A percentile compares a stretch with the other conserved stretches of the same genome.
Evolutionary conservation across 2,113 vertebrate genomes (phyloP).

Genomic region (Himantopus leucocephalus): DNA sequence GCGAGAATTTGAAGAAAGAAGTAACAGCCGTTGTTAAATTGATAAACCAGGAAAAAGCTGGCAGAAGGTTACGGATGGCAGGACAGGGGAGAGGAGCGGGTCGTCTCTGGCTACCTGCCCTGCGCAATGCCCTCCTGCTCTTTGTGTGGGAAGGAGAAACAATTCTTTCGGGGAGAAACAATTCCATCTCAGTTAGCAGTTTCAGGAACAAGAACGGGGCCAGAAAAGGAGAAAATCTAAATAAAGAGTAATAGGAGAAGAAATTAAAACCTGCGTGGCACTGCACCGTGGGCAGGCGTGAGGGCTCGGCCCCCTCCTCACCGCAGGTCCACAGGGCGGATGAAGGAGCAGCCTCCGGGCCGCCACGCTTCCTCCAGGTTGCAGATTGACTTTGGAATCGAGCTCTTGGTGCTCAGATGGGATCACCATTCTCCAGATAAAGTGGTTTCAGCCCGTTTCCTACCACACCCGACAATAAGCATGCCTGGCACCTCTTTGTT

Average conservation of each 20-base stretch:
- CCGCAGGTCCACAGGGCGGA: fast-evolving
- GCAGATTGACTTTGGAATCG: background rate
- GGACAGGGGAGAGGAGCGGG: background rate
- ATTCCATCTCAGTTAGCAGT: background rate
- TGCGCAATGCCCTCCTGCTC: background rate
- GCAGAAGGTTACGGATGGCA: background rate
- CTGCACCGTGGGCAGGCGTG: background rate
- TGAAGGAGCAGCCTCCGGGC: background rate
- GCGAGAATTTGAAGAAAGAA: background rate
- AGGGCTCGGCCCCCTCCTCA: background rate
- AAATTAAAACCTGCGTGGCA: background rate
- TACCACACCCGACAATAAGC: background rate
- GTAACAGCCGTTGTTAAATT: fast-evolving
- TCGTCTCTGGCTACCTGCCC: background rate
- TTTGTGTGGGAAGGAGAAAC: background rate
- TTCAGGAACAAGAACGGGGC: background rate
- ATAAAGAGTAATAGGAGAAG: background rate
- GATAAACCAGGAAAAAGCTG: background rate
- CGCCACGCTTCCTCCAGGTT: background rate
- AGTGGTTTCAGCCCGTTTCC: background rate
- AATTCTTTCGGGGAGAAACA: background rate
- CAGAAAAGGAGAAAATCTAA: background rate
- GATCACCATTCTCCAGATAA: background rate
- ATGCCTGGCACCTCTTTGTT: background rate
- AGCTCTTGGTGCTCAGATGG: fast-evolving